Percentiles rank a stretch among this genome's conserved stretches.
These are phyloP conservation scores for Ceratina calcarata DNA, from an alignment of 1,140 invertebrate species.

Conservation along the genomic window DNA sequence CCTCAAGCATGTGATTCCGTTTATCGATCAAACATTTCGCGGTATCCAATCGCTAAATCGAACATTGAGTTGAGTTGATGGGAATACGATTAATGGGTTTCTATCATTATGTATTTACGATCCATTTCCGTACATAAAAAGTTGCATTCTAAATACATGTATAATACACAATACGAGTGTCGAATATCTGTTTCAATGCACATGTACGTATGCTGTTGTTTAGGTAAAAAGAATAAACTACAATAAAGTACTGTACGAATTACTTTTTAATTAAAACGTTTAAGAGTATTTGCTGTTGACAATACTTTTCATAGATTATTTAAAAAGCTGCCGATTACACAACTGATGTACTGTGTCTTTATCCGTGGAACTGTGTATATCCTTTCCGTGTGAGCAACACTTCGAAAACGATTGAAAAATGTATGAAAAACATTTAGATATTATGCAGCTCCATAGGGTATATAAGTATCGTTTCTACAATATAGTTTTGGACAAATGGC, in stretches of 20 bases:
- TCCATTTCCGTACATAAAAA: constrained; percentile 3
- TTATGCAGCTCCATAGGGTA: constrained; percentile 43
- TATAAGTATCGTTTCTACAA: constrained; percentile 47
- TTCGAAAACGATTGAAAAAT: constrained; percentile 58
- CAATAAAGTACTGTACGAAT: constrained; percentile 67
- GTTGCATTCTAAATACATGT: constrained; percentile 9
- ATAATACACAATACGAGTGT: constrained; percentile 32
- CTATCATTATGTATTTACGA: constrained; percentile 22
- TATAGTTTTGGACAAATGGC: constrained; percentile 49
- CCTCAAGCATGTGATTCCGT: neutral
- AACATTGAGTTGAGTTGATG: neutral
- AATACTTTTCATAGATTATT: constrained; percentile 72
- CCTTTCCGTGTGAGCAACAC: constrained; percentile 48
- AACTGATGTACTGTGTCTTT: constrained; percentile 31
- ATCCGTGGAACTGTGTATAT: constrained; percentile 40
- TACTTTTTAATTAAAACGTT: constrained; percentile 77
- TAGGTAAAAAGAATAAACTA: constrained; percentile 39
- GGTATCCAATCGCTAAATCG: neutral
- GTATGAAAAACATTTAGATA: constrained; percentile 50
- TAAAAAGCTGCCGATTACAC: constrained; percentile 70
- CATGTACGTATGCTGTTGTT: constrained; percentile 28
- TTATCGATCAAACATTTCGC: constrained; percentile 30
- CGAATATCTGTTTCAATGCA: neutral
- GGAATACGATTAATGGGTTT: neutral
- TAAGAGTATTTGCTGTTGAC: constrained; percentile 73